A percentile compares a stretch with the other conserved stretches of the same genome.
phyloP scores from a whole-genome alignment of 2,888 invertebrate genomes.

The Synanthedon formicaeformis region DNA sequence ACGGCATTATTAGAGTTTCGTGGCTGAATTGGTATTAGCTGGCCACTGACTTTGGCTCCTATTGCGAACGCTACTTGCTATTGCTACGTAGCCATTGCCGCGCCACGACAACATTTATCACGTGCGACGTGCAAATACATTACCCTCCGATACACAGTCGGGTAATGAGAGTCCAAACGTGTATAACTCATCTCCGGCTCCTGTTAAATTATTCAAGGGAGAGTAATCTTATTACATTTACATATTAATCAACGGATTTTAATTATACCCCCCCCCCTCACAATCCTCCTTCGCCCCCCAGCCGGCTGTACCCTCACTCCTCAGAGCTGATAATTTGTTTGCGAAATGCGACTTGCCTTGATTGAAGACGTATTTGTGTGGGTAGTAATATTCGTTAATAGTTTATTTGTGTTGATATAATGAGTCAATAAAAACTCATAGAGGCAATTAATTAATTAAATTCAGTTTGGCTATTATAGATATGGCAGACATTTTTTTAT shows the following conservation, averaged over 20 bases:
- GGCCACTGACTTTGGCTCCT: too few species aligned
- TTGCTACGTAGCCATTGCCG: background rate
- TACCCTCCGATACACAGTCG: constrained; percentile 41
- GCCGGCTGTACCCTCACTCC: constrained; percentile 39
- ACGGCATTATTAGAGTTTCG: too few species aligned
- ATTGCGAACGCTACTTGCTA: background rate
- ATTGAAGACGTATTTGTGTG: constrained; percentile 48
- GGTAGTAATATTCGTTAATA: constrained; percentile 39
- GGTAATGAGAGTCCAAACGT: constrained; percentile 54
- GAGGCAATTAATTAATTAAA: too few species aligned
- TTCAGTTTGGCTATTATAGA: too few species aligned
- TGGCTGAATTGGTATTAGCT: too few species aligned
- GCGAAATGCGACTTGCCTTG: constrained; percentile 63
- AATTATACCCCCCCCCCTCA: constrained; percentile 87
- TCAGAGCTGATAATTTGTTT: constrained; percentile 64
- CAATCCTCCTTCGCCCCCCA: constrained; percentile 58
- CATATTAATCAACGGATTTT: constrained; percentile 99
- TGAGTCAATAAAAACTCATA: background rate
- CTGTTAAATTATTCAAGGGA: constrained; percentile 84
- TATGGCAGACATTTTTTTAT: too few species aligned
- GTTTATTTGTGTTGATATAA: constrained; percentile 36
- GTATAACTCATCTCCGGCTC: constrained; percentile 64
- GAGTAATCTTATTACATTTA: constrained; percentile 98
- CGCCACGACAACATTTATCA: constrained; percentile 37
- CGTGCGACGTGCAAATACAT: constrained; percentile 32